These are phyloP conservation scores for Artibeus lituratus DNA, from an alignment of 2,797 vertebrate genomes.

Conservation along the genomic window DNA sequence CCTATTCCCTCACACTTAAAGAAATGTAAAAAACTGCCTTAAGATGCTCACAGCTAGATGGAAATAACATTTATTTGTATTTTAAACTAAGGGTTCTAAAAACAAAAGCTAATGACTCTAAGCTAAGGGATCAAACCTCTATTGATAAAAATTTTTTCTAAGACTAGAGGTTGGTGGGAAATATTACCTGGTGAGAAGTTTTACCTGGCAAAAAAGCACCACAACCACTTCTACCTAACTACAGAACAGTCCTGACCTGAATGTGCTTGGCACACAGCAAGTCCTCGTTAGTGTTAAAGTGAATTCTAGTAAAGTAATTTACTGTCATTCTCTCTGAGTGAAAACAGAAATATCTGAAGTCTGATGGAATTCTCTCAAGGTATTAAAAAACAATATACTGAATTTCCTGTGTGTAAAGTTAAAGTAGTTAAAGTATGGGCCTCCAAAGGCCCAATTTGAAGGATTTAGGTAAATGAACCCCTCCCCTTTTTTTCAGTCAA, in stretches of 20 bases:
- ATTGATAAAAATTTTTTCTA: neutral
- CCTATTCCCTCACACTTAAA: neutral
- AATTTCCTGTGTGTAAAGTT: neutral
- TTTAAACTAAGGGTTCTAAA: neutral
- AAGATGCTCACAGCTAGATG: neutral
- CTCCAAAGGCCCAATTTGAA: neutral
- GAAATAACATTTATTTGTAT: neutral
- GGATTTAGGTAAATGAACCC: neutral
- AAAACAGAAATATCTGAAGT: slow-evolving; percentile 27
- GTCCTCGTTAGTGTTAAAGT: neutral
- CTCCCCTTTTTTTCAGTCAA: neutral
- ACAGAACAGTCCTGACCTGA: neutral
- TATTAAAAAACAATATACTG: neutral
- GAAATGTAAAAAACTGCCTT: neutral
- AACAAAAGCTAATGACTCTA: neutral
- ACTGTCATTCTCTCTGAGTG: neutral
- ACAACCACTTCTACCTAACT: neutral
- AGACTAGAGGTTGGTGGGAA: neutral
- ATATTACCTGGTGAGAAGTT: neutral
- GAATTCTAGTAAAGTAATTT: neutral
- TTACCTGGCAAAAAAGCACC: neutral
- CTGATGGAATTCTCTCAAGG: neutral
- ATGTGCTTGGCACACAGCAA: neutral
- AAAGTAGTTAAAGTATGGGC: too few relatives aligned
- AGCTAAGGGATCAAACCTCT: neutral